phyloP scores from a whole-genome alignment of 2,113 vertebrate genomes.

The Sinocyclocheilus rhinocerous region DNA sequence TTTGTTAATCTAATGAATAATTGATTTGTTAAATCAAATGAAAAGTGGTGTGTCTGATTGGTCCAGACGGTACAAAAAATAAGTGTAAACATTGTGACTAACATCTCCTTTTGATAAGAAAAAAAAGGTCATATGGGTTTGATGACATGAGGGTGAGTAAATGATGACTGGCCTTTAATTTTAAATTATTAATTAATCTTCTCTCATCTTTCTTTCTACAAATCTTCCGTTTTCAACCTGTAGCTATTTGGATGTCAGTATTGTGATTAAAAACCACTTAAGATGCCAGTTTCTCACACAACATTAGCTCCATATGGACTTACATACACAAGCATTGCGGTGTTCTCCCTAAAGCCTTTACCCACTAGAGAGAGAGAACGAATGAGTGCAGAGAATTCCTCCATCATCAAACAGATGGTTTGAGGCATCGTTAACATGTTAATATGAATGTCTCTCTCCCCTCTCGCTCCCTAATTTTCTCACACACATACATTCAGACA shows the following conservation, averaged over 20 bases:
- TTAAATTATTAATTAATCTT: not conserved
- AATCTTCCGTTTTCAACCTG: constrained; percentile 34
- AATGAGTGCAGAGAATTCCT: not conserved
- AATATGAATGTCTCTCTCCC: constrained; percentile 47
- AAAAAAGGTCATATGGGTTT: too few species aligned
- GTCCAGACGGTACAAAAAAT: too few species aligned
- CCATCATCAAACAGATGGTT: constrained; percentile 15
- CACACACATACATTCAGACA: constrained; percentile 28
- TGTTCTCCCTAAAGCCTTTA: constrained; percentile 29
- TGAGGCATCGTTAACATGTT: constrained; percentile 45
- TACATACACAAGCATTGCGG: constrained; percentile 22
- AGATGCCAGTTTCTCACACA: constrained; percentile 39
- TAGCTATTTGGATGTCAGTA: constrained; percentile 36
- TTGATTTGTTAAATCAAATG: too few species aligned
- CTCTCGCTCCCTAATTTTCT: constrained; percentile 25
- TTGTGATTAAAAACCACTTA: constrained; percentile 54
- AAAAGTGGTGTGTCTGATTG: too few species aligned
- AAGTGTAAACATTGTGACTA: too few species aligned
- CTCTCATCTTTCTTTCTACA: constrained; percentile 20
- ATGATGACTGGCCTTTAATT: not conserved
- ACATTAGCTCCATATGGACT: constrained; percentile 52
- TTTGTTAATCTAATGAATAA: too few species aligned
- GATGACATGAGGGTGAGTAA: not conserved
- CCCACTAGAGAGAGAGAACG: constrained; percentile 37
- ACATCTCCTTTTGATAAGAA: too few species aligned